phyloP scores from a whole-genome alignment of 2,888 invertebrate genomes.

The Cecidostiba fungosa region DNA sequence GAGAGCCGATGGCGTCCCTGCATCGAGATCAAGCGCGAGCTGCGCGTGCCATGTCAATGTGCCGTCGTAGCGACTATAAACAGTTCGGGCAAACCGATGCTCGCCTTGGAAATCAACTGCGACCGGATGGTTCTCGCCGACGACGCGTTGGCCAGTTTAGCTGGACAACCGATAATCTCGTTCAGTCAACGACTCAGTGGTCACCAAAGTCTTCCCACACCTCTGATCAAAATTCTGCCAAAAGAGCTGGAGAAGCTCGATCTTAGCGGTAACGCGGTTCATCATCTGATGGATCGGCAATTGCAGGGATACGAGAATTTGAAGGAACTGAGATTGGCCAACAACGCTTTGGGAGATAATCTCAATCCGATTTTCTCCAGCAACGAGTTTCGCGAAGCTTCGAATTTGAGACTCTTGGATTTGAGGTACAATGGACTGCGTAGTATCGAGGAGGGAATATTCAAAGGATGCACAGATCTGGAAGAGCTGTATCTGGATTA shows the following conservation, averaged over 20 bases:
- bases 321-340: conserved; percentile 86
- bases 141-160: conserved; percentile 89
- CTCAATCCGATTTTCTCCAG: conserved; percentile 95
- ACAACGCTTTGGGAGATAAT: conserved; percentile 94
- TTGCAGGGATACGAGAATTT: conserved; percentile 86
- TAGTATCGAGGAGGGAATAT: conserved; percentile 91
- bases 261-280: conserved; percentile 90
- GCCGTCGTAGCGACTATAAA: conserved; percentile 66
- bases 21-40: conserved; percentile 88
- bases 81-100: conserved; percentile 76
- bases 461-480: conserved; percentile 90
- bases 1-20: conserved; percentile 85
- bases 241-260: conserved; percentile 89
- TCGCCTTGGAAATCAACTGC: conserved; percentile 89
- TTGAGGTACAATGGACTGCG: conserved; percentile 90
- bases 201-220: conserved; percentile 87
- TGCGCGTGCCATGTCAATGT: conserved; percentile 88
- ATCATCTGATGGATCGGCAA: conserved; percentile 89
- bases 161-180: conserved; percentile 89
- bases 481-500: conserved; percentile 91
- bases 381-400: conserved; percentile 90
- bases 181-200: conserved; percentile 91
- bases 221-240: conserved; percentile 78
- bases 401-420: conserved; percentile 87
- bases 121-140: conserved; percentile 90